Conservation (phyloP, 2,113 vertebrate species). For the Trachemys scripta region DNA sequence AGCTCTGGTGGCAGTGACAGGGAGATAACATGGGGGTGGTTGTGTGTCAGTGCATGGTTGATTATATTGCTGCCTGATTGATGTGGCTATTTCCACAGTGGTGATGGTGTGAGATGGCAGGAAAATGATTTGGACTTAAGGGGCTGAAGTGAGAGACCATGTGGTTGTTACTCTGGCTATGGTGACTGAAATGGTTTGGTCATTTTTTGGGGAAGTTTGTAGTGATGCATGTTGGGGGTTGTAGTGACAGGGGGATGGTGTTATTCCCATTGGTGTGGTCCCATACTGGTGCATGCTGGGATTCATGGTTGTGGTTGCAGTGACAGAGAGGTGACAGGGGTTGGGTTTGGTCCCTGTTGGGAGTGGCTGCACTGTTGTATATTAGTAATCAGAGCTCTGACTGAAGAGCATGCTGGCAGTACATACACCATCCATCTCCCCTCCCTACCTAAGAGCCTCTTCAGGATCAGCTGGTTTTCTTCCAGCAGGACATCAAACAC, state of each 20-base stretch:
- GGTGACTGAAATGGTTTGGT: background rate
- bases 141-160: background rate
- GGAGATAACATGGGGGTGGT: background rate
- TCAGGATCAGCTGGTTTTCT: conserved; percentile 76
- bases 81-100: background rate
- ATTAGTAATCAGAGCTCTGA: background rate
- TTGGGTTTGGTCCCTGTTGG: background rate
- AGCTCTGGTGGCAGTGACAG: background rate
- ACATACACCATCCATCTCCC: background rate
- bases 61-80: background rate
- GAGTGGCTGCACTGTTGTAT: conserved; percentile 2
- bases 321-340: background rate
- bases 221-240: background rate
- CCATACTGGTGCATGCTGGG: background rate
- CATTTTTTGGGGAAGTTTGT: background rate
- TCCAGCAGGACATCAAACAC: conserved; percentile 72
- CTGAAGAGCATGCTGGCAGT: background rate
- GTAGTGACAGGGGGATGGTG: background rate
- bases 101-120: background rate
- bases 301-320: conserved; percentile 7
- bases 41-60: background rate
- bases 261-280: background rate
- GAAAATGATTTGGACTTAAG: background rate
- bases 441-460: conserved; percentile 76
- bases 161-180: background rate